Evolutionary conservation across 2,888 invertebrate species (phyloP).

Genomic region (Tillus elongatus): DNA sequence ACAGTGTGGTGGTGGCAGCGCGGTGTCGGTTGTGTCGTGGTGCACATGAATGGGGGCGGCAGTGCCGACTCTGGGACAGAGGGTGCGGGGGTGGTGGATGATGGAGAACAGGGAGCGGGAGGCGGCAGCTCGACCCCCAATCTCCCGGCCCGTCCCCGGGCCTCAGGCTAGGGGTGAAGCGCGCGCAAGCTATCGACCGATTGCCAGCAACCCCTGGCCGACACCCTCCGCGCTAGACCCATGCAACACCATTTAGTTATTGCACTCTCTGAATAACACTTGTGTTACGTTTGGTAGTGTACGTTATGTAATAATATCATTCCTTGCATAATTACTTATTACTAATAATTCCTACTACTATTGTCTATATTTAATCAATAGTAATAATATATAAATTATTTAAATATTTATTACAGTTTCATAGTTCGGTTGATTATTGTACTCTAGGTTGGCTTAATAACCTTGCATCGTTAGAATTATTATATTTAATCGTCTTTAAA

Average conservation of each 20-base stretch:
- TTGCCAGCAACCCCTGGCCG: slow-evolving; percentile 41
- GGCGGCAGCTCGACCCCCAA: slow-evolving; percentile 27
- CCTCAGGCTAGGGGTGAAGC: slow-evolving; percentile 34
- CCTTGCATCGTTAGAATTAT: slow-evolving; percentile 38
- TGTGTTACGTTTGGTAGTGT: slow-evolving; percentile 54
- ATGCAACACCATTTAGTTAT: slow-evolving; percentile 52
- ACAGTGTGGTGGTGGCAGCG: too few relatives aligned
- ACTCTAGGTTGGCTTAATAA: slow-evolving; percentile 41
- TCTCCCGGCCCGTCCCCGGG: slow-evolving; percentile 34
- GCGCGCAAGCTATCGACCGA: slow-evolving; percentile 42
- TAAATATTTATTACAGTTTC: slow-evolving; percentile 38
- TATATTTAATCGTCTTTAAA: slow-evolving; percentile 35
- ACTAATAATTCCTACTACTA: slow-evolving; percentile 44
- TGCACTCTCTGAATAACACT: slow-evolving; percentile 54
- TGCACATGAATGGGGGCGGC: too few relatives aligned
- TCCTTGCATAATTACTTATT: slow-evolving; percentile 46
- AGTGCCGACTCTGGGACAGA: too few relatives aligned
- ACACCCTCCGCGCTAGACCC: slow-evolving; percentile 44
- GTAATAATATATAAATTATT: slow-evolving; percentile 41
- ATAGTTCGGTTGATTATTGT: slow-evolving; percentile 38
- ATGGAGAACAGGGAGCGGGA: too few relatives aligned
- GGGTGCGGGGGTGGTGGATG: too few relatives aligned
- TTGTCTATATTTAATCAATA: slow-evolving; percentile 44
- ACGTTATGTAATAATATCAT: slow-evolving; percentile 48
- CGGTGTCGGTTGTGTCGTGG: too few relatives aligned